Evolutionary conservation across 2,797 vertebrate species (phyloP).

Genomic region (Cossypha polioptera): DNA sequence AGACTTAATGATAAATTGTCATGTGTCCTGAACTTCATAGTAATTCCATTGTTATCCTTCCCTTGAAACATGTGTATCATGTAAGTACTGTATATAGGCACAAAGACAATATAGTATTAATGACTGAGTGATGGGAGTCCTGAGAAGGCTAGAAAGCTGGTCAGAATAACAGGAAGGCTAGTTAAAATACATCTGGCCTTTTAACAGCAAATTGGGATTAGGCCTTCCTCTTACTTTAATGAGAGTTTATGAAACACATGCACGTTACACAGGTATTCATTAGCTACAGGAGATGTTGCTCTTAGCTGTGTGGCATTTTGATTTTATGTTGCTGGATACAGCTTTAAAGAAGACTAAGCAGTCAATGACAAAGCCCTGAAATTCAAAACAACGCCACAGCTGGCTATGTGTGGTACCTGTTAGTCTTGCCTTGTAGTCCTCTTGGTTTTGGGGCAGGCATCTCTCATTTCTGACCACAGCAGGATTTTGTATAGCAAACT

Average conservation of each 20-base stretch:
- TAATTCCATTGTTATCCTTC: not conserved
- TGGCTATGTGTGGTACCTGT: not conserved
- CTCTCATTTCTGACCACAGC: not conserved
- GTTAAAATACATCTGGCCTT: not conserved
- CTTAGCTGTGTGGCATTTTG: not conserved
- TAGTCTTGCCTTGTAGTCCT: not conserved
- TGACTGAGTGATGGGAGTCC: not conserved
- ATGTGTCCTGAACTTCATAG: not conserved
- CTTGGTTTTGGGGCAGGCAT: not conserved
- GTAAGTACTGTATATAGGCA: not conserved
- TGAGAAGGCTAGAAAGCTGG: not conserved
- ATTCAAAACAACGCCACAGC: not conserved
- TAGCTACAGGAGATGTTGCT: not conserved
- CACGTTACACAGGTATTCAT: not conserved
- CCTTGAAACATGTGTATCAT: not conserved
- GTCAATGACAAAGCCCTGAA: not conserved
- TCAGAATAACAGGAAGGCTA: not conserved
- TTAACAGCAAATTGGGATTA: not conserved
- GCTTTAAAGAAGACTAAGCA: not conserved
- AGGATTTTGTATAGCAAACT: not conserved
- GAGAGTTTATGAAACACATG: not conserved
- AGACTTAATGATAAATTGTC: not conserved
- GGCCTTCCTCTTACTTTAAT: not conserved
- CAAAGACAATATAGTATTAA: not conserved
- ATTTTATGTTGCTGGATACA: not conserved